Evolutionary conservation across 1,140 invertebrate species (phyloP).

Genomic region (Conus ventricosus): DNA sequence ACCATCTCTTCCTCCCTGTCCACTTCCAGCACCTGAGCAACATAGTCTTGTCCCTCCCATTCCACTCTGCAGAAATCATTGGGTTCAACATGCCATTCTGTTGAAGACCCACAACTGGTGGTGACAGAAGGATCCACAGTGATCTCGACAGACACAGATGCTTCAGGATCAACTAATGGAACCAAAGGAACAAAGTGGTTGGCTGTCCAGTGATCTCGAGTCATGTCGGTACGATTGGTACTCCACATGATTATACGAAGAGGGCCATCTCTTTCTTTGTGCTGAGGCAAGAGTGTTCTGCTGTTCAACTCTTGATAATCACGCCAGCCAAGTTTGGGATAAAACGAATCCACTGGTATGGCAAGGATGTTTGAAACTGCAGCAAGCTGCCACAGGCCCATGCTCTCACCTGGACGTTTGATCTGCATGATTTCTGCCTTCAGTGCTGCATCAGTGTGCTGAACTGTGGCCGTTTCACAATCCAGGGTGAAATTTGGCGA

Average conservation of each 20-base stretch:
- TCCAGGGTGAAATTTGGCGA: no score
- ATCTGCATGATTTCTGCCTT: neutral
- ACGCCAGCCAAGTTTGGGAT: neutral
- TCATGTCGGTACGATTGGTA: neutral
- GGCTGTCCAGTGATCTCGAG: neutral
- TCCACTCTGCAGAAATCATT: neutral
- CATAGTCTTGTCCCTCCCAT: neutral
- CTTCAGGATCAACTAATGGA: neutral
- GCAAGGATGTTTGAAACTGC: neutral
- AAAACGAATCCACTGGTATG: neutral
- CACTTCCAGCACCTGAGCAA: neutral
- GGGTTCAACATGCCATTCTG: neutral
- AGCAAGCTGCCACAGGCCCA: slow-evolving; percentile 14
- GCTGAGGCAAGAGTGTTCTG: neutral
- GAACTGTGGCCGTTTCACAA: neutral
- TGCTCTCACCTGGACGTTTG: neutral
- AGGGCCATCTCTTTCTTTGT: neutral
- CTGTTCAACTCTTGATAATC: neutral
- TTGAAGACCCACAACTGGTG: no score
- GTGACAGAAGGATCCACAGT: no score
- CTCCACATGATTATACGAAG: slow-evolving; percentile 16
- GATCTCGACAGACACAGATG: neutral
- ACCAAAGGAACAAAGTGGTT: slow-evolving; percentile 22
- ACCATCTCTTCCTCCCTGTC: neutral
- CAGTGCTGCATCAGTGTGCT: neutral